These are phyloP conservation scores for Xylota sylvarum DNA, from an alignment of 2,888 invertebrate species.

Conservation along the genomic window DNA sequence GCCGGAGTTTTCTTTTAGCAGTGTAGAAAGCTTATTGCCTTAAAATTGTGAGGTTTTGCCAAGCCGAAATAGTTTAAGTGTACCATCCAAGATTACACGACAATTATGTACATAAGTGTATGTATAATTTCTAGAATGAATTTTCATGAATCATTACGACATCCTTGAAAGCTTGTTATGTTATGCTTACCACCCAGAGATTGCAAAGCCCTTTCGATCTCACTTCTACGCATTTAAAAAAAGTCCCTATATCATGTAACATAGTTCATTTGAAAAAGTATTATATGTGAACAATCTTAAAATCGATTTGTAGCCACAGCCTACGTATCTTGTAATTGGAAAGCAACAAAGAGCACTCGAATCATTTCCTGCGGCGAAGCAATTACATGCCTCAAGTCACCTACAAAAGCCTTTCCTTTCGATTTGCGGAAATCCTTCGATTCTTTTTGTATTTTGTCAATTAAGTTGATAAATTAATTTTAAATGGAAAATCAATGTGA, in stretches of 20 bases:
- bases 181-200: no score
- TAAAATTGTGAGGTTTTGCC: no score
- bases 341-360: constrained; percentile 22
- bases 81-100: no score
- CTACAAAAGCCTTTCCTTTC: constrained; percentile 14
- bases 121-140: no score
- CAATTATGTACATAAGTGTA: no score
- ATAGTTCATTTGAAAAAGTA: not conserved
- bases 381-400: constrained; percentile 30
- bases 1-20: no score
- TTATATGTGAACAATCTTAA: not conserved
- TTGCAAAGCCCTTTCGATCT: no score
- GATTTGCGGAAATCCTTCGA: constrained; percentile 16
- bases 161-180: no score
- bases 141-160: not conserved
- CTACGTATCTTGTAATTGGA: not conserved
- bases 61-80: no score
- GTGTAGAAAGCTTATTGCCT: no score
- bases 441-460: not conserved
- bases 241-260: no score
- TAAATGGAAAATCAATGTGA: constrained; percentile 33
- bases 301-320: constrained; percentile 30
- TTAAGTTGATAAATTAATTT: constrained; percentile 47
- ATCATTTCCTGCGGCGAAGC: constrained; percentile 26
- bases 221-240: no score